phyloP scores from a whole-genome alignment of 2,797 vertebrate species.

The Falco novaeseelandiae region DNA sequence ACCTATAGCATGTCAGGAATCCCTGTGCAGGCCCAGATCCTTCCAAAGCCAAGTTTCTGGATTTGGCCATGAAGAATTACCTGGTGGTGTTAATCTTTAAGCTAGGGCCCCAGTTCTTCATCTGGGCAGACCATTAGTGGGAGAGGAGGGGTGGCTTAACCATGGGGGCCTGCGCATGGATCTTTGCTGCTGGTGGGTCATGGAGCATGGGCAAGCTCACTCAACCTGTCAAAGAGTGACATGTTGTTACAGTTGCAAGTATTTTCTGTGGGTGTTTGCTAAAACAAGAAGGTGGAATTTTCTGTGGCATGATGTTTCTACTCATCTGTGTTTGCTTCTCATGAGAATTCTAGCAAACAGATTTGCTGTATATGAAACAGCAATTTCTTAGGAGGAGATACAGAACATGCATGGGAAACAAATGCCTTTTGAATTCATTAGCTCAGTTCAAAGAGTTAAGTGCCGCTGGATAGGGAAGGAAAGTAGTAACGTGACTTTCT shows the following conservation, averaged over 20 bases:
- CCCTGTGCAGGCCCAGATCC: background rate
- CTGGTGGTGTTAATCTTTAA: background rate
- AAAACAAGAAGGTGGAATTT: background rate
- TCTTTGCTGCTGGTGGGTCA: background rate
- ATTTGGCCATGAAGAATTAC: background rate
- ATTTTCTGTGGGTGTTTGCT: background rate
- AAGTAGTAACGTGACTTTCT: background rate
- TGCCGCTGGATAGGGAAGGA: background rate
- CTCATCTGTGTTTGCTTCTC: background rate
- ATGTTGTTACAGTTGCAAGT: background rate
- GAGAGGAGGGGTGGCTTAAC: background rate
- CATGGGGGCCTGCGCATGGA: background rate
- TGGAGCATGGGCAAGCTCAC: background rate
- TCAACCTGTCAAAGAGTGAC: background rate
- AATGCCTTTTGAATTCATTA: background rate
- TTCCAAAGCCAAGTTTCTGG: background rate
- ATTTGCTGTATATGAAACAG: background rate
- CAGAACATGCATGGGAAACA: background rate
- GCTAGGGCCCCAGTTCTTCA: background rate
- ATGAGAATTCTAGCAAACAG: background rate
- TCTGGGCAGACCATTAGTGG: background rate
- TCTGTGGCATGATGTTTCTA: background rate
- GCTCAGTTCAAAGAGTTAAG: background rate
- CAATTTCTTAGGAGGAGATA: background rate
- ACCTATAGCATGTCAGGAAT: background rate